Evolutionary conservation across 2,113 vertebrate species (phyloP).

Genomic region (Sturnus vulgaris): DNA sequence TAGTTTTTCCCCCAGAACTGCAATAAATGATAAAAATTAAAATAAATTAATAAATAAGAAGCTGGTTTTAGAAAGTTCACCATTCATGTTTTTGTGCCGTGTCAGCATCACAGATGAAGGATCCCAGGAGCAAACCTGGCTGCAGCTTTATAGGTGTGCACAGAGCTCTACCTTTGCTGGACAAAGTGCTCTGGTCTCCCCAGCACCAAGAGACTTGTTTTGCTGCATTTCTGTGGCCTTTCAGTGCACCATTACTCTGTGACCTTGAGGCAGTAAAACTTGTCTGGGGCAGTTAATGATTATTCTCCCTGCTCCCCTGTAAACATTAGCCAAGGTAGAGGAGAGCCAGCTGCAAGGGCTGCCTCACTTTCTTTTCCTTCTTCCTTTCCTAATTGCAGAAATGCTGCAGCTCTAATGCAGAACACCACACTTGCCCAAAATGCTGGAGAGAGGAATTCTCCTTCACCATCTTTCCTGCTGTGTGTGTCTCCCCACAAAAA

Average conservation of each 20-base stretch:
- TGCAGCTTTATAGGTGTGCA: background rate
- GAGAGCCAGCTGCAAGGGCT: background rate
- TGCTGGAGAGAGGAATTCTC: background rate
- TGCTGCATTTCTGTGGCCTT: background rate
- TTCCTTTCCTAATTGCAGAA: background rate
- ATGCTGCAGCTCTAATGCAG: background rate
- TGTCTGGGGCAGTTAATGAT: constrained; percentile 27
- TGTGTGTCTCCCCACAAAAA: background rate
- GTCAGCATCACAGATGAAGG: background rate
- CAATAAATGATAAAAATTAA: background rate
- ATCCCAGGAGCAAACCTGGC: background rate
- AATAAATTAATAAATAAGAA: background rate
- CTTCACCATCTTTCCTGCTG: background rate
- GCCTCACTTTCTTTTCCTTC: background rate
- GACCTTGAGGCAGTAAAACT: background rate
- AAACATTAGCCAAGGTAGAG: background rate
- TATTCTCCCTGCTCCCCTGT: background rate
- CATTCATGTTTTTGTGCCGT: accelerated
- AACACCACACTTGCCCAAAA: background rate
- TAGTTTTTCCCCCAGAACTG: background rate
- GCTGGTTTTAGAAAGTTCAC: background rate
- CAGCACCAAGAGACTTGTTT: background rate
- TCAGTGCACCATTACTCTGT: background rate
- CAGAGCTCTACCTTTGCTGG: background rate
- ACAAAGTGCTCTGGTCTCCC: background rate